Conservation (phyloP, 2,888 invertebrate genomes). For the Hybos culiciformis region DNA sequence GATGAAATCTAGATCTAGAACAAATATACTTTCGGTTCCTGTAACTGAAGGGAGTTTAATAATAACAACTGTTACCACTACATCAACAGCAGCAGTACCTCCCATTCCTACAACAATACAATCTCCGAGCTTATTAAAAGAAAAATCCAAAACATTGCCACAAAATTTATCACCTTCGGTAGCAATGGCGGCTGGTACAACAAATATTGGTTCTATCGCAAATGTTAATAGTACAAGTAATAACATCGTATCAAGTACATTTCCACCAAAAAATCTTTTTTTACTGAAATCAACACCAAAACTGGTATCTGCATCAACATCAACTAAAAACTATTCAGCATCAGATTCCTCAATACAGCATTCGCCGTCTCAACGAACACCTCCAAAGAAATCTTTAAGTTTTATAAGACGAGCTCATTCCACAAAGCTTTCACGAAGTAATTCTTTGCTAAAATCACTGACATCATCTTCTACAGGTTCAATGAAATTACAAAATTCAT, state of each 20-base stretch:
- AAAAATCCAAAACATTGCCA: slow-evolving; percentile 48
- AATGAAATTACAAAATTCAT: background rate
- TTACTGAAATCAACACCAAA: slow-evolving; percentile 32
- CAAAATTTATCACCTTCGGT: slow-evolving; percentile 40
- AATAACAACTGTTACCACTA: slow-evolving; percentile 18
- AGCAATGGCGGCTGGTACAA: slow-evolving; percentile 18
- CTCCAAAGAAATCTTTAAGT: slow-evolving; percentile 43
- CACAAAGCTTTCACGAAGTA: slow-evolving; percentile 55
- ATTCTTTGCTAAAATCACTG: slow-evolving; percentile 46
- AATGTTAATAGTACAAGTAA: background rate
- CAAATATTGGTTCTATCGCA: slow-evolving; percentile 1
- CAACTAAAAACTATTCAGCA: slow-evolving; percentile 15
- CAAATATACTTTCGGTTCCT: slow-evolving; percentile 41
- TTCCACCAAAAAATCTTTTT: slow-evolving; percentile 35
- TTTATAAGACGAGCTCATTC: slow-evolving; percentile 59
- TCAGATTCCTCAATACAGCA: slow-evolving; percentile 9
- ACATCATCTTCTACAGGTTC: slow-evolving; percentile 31
- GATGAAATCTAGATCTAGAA: slow-evolving; percentile 35
- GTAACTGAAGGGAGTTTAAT: slow-evolving; percentile 15
- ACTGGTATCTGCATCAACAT: slow-evolving; percentile 17
- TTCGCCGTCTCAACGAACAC: slow-evolving; percentile 18
- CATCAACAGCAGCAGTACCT: slow-evolving; percentile 15
- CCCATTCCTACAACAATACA: slow-evolving; percentile 26
- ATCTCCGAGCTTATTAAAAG: slow-evolving; percentile 32
- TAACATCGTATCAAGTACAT: slow-evolving; percentile 27